Evolutionary conservation across 2,797 vertebrate genomes (phyloP).

Genomic region (Ispidina lecontei): DNA sequence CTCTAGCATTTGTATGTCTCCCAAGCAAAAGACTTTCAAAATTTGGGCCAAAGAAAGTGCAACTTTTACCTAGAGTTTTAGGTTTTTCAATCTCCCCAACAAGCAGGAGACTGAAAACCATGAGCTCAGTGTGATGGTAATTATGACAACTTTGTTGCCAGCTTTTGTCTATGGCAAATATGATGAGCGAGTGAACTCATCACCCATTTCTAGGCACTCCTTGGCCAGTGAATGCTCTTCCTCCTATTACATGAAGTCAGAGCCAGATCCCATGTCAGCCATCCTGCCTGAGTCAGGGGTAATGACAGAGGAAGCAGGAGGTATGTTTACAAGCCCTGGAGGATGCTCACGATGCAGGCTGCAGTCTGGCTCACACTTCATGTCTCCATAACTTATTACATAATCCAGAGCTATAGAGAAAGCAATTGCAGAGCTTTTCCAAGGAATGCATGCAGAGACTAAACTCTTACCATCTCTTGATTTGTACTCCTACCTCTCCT

Average conservation of each 20-base stretch:
- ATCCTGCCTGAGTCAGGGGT: neutral
- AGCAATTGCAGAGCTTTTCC: neutral
- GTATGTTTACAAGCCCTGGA: neutral
- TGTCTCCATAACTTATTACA: neutral
- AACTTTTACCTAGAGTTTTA: neutral
- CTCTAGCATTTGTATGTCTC: neutral
- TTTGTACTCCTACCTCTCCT: neutral
- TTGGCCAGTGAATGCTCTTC: neutral
- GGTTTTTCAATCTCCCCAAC: neutral
- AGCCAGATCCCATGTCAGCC: neutral
- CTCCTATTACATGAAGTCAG: neutral
- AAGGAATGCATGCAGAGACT: neutral
- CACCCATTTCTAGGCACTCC: neutral
- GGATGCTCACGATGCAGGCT: neutral
- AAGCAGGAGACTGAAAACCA: neutral
- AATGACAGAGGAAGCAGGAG: neutral
- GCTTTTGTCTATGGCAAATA: neutral
- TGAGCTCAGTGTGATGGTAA: neutral
- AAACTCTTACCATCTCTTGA: neutral
- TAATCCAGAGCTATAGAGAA: neutral
- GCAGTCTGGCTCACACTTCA: neutral
- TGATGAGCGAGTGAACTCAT: neutral
- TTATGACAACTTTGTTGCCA: neutral
- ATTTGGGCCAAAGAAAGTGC: neutral
- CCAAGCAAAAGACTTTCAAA: neutral